Base-by-base conservation (phyloP, 2,113 vertebrate species). In the Triplophysa dalaica region DNA sequence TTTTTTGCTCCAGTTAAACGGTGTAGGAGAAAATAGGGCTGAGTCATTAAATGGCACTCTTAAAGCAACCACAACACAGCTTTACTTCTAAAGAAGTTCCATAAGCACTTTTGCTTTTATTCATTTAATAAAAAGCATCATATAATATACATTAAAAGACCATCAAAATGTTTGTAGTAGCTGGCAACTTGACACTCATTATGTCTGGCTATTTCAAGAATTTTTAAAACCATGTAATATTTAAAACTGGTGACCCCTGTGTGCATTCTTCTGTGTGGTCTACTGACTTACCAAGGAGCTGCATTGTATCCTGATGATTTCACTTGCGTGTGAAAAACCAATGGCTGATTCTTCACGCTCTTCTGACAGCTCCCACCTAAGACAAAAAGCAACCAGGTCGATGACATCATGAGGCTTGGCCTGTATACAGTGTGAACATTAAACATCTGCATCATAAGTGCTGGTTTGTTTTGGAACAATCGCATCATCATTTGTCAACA, bases 231-330 rank as follows among this genome's bases (percentile, higher is more conserved):
- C 12, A 11, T 61, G 9, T 41, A 38, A 29, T 63, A 11, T 62
- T 38, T 62, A 62, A 45, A 21, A 48, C 16, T 26, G 16, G 7
- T 75, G 72, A 38, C 26, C 24, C 50, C 33, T 7, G n/a, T 56
- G 50, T 70, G 67, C 45, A 26, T 70, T 70, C 14, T 9, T 52
- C 21, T 68, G 50, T 62, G 22, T 43, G 16, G 21, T 58, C 66
- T n/a, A 61, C 41, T 41, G 52, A 83, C 93, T 88, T 85, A 97
- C 96, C 64, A 89, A 10, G 94, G 94, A 54, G 89, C 78, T 8
- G 81, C 70, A 12, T 85, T 83, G 50, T 97, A 97, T 45, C 96
- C 96, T 48, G 96, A 98, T 3, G 96, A 98, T 68, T 91, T 94
- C 62, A 98, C 91, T 81, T 92, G 92, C 1, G 86, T 87, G 80